Evolutionary conservation across 2,113 vertebrate genomes (phyloP).

Genomic region (Merops nubicus): DNA sequence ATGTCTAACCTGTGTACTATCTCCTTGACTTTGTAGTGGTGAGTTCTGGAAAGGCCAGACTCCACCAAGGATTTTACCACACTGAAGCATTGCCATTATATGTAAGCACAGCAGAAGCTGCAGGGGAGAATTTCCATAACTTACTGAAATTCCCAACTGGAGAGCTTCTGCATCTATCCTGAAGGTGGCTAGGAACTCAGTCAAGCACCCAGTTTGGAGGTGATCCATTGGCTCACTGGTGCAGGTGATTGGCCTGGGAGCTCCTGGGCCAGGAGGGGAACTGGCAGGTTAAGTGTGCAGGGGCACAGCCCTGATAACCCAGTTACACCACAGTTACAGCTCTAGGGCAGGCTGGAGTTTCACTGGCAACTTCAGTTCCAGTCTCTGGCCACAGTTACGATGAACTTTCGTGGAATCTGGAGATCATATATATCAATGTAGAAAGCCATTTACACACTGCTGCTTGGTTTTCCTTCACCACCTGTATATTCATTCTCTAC

Average conservation of each 20-base stretch:
- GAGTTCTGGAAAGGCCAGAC: neutral
- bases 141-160: neutral
- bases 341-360: neutral
- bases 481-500: neutral
- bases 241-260: neutral
- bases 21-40: neutral
- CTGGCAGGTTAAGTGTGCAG: too few relatives aligned
- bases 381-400: neutral
- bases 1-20: neutral
- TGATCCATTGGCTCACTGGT: too few relatives aligned
- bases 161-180: neutral
- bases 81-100: neutral
- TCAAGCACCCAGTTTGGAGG: neutral
- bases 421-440: neutral
- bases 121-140: neutral
- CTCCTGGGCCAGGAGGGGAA: too few relatives aligned
- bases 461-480: neutral
- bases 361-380: neutral
- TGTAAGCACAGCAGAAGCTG: neutral
- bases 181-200: neutral
- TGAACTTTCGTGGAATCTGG: neutral
- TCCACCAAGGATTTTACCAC: neutral
- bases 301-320: neutral
- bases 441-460: neutral
- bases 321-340: neutral